phyloP scores from a whole-genome alignment of 2,888 invertebrate species.

The Lithophane leautieri region DNA sequence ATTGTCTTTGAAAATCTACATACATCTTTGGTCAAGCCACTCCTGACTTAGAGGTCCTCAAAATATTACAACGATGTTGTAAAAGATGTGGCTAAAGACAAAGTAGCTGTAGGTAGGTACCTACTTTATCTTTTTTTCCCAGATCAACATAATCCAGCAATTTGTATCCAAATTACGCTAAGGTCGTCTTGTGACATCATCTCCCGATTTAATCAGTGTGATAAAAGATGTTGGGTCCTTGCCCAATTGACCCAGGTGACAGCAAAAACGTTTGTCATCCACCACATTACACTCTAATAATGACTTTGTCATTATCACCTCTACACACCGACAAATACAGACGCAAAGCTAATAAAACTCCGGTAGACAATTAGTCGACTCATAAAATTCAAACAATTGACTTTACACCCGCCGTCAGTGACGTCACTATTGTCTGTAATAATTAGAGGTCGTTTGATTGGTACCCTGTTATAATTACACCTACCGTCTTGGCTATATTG shows the following conservation, averaged over 20 bases:
- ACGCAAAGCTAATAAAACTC: constrained; percentile 27
- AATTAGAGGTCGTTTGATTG: constrained; percentile 51
- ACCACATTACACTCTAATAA: background rate
- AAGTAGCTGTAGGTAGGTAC: too few species aligned
- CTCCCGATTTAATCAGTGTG: constrained; percentile 18
- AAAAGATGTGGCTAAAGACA: too few species aligned
- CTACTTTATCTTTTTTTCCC: constrained; percentile 1
- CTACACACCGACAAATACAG: background rate
- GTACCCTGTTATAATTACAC: constrained; percentile 40
- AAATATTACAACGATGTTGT: background rate
- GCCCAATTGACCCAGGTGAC: background rate
- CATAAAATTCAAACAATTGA: constrained; percentile 50
- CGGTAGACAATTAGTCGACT: constrained; percentile 32
- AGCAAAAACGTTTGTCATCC: background rate
- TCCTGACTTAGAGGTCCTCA: background rate
- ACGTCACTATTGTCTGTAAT: constrained; percentile 25
- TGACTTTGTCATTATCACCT: background rate
- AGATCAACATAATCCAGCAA: constrained; percentile 46
- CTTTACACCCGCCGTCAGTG: constrained; percentile 22
- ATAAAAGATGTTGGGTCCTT: background rate
- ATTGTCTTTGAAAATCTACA: too few species aligned
- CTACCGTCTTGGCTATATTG: constrained; percentile 11
- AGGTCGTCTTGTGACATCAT: constrained; percentile 58
- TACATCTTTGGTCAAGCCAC: background rate
- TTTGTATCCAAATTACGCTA: constrained; percentile 56